Conservation (phyloP, 1,140 invertebrate genomes). For the Lasioglossum albipes region DNA sequence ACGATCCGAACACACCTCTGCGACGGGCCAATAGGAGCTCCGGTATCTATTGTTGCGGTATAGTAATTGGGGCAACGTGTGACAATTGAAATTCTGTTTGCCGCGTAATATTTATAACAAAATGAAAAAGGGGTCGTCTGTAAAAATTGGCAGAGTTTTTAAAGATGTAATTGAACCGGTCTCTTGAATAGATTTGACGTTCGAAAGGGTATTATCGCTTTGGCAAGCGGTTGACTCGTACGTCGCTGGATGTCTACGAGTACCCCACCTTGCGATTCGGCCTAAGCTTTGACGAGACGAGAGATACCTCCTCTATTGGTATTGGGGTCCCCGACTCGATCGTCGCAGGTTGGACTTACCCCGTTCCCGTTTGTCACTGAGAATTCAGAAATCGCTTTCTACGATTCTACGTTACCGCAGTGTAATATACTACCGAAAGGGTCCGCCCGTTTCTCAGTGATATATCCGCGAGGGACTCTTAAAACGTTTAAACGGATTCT, state of each 20-base stretch:
- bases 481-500: slow-evolving; percentile 4
- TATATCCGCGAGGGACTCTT: not conserved
- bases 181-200: not conserved
- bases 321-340: slow-evolving; percentile 61
- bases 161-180: not conserved
- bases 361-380: slow-evolving; percentile 48
- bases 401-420: not conserved
- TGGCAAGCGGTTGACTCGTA: slow-evolving; percentile 17
- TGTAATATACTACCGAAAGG: not conserved
- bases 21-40: slow-evolving; percentile 38
- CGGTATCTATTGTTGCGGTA: slow-evolving; percentile 23
- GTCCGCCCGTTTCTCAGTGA: slow-evolving; percentile 20
- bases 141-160: slow-evolving; percentile 25
- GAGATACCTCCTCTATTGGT: slow-evolving; percentile 43
- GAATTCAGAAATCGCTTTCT: slow-evolving; percentile 21
- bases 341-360: slow-evolving; percentile 61
- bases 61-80: slow-evolving; percentile 58
- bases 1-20: slow-evolving; percentile 42
- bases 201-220: not conserved
- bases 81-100: slow-evolving; percentile 58
- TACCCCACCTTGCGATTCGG: slow-evolving; percentile 42
- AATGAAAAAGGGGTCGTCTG: not conserved
- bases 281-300: slow-evolving; percentile 36
- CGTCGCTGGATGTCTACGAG: slow-evolving; percentile 32
- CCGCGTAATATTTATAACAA: slow-evolving; percentile 39